Evolutionary conservation across 2,113 vertebrate species (phyloP), one percentile per base, ranked within the genome.

Genomic region (Charina bottae): DNA sequence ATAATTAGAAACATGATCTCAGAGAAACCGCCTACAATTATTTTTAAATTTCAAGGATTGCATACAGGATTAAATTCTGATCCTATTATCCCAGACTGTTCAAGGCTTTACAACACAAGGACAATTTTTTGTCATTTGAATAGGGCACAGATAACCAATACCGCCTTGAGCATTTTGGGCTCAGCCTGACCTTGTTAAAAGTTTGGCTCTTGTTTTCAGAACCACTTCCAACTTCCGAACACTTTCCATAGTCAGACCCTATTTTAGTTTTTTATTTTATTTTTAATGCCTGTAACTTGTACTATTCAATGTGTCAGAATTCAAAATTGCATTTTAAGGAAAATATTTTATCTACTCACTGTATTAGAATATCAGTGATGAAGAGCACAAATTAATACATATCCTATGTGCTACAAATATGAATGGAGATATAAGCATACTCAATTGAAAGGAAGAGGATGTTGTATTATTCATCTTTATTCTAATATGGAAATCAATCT

Each of bases 1-100:
- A 89, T 59, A 85, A 92, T 90, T 92, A 17, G 28, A 93, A 60
- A n/a, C 68, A 5, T 33, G 19, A 53, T 54, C 24, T 6, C n/a
- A 64, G 19, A 62, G 42, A n/a, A 86, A 2, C 23, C 7, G 28
- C 13, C n/a, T 55, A 12, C 13, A 55, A 56, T 55, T 3, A 68
- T 55, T 62, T 91, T n/a, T 10, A 19, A 55, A 15, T 56, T 23
- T 24, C 54, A 28, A 24, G 9, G 49, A 5, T 9, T n/a, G 11
- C 56, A 55, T 56, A 28, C 21, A 91, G 21, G 53, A 68, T 68
- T 13, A 37, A 11, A 19, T 72, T 13, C 19, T 90, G 17, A 13
- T 28, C 15, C 11, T 85, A 26, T 28, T 33, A n/a, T 58, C 17
- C 12, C 26, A 84, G 59, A 78, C n/a, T 78, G 2, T 54, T 53